phyloP scores from a whole-genome alignment of 2,888 invertebrate genomes.

The Exephanes ischioxanthus region DNA sequence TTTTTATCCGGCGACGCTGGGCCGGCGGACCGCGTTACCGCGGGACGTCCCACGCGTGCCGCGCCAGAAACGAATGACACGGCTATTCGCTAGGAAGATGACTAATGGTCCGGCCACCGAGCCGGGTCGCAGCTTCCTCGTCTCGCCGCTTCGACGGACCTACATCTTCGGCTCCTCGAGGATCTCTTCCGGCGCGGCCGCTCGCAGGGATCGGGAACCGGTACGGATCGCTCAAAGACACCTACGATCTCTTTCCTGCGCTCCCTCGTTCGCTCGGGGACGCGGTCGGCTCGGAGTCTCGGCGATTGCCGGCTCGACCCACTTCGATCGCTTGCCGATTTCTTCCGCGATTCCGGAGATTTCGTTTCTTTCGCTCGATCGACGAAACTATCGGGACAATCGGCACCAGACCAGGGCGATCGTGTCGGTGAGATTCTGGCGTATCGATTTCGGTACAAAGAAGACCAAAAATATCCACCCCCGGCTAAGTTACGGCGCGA shows the following conservation, averaged over 20 bases:
- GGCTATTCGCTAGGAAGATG: slow-evolving; percentile 76
- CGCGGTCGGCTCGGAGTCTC: slow-evolving; percentile 2
- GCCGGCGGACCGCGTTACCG: not conserved
- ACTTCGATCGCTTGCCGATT: slow-evolving; percentile 50
- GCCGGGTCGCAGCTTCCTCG: slow-evolving; percentile 28
- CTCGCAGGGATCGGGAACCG: slow-evolving; percentile 49
- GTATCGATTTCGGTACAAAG: too few species aligned
- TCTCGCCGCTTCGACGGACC: slow-evolving; percentile 2
- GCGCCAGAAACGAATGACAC: slow-evolving; percentile 74
- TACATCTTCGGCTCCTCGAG: slow-evolving; percentile 28
- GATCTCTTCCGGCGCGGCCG: slow-evolving; percentile 27
- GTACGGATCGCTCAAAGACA: slow-evolving; percentile 54
- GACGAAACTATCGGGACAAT: slow-evolving; percentile 23
- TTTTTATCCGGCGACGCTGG: too few species aligned
- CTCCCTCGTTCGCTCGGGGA: not conserved
- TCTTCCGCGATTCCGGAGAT: slow-evolving; percentile 23
- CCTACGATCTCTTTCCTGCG: slow-evolving; percentile 46
- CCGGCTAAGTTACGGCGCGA: too few species aligned
- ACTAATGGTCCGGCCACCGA: slow-evolving; percentile 72
- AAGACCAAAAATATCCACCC: too few species aligned
- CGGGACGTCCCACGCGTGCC: slow-evolving; percentile 52
- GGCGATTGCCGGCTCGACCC: slow-evolving; percentile 42
- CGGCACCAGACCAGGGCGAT: not conserved
- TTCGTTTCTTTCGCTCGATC: slow-evolving; percentile 20
- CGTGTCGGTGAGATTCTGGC: too few species aligned